Conservation (phyloP, 2,113 vertebrate species). For the Gavia stellata region DNA sequence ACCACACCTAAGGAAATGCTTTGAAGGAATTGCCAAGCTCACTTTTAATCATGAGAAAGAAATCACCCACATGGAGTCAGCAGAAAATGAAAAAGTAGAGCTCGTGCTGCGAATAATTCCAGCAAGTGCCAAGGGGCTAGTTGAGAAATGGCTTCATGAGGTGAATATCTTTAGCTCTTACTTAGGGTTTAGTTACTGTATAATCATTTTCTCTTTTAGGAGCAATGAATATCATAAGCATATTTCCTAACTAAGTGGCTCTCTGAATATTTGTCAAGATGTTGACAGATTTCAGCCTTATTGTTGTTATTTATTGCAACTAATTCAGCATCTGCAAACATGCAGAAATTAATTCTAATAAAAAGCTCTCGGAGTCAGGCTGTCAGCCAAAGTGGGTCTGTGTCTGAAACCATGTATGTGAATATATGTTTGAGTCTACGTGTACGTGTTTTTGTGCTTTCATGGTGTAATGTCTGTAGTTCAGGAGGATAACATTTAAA, state of each 20-base stretch:
- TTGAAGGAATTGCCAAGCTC: slow-evolving; percentile 77
- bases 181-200: slow-evolving; percentile 70
- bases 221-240: slow-evolving; percentile 46
- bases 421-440: slow-evolving; percentile 48
- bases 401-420: slow-evolving; percentile 41
- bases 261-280: slow-evolving; percentile 50
- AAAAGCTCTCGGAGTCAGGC: not conserved
- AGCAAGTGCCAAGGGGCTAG: slow-evolving; percentile 78
- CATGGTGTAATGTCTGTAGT: slow-evolving; percentile 19
- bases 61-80: slow-evolving; percentile 78
- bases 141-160: slow-evolving; percentile 80
- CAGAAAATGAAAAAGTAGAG: slow-evolving; percentile 79
- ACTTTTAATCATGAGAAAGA: slow-evolving; percentile 76
- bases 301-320: slow-evolving; percentile 58
- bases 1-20: slow-evolving; percentile 69
- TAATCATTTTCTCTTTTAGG: slow-evolving; percentile 75
- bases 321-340: slow-evolving; percentile 48
- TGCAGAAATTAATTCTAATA: slow-evolving; percentile 2
- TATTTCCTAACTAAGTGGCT: slow-evolving; percentile 50
- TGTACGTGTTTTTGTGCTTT: slow-evolving; percentile 59
- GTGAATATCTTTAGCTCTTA: slow-evolving; percentile 79
- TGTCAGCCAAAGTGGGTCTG: not conserved
- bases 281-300: slow-evolving; percentile 31
- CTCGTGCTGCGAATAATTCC: slow-evolving; percentile 74
- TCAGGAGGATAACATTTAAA: not conserved